Evolutionary conservation across 2,113 vertebrate genomes (phyloP).

Genomic region (Hystrix cristata): DNA sequence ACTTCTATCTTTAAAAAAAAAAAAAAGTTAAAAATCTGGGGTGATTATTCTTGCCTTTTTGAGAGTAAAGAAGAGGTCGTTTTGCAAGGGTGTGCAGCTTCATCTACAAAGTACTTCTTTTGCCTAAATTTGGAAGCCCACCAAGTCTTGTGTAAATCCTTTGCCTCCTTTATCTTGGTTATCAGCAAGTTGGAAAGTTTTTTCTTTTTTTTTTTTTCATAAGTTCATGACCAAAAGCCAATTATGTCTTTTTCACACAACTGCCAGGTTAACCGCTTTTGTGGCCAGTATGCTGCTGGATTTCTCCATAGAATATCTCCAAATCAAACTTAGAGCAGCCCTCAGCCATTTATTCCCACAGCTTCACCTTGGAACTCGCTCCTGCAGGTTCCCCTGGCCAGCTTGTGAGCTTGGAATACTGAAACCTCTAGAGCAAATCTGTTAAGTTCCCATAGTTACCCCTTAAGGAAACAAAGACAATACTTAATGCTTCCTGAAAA

Average conservation of each 20-base stretch:
- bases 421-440: not conserved
- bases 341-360: not conserved
- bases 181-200: not conserved
- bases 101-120: not conserved
- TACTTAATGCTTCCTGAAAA: conserved; percentile 74
- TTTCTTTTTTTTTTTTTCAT: too few relatives aligned
- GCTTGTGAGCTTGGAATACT: conserved; percentile 41
- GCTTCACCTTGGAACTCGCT: rapidly evolving
- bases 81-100: not conserved
- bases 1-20: conserved; percentile 60
- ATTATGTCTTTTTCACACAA: not conserved
- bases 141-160: not conserved
- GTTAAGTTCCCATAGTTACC: not conserved
- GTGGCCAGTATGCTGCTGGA: not conserved
- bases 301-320: not conserved
- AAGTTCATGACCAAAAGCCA: not conserved
- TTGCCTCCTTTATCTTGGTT: not conserved
- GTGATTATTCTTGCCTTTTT: not conserved
- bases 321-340: not conserved
- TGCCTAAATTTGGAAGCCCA: not conserved
- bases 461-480: conserved; percentile 44
- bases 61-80: not conserved
- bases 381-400: not conserved
- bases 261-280: conserved; percentile 10
- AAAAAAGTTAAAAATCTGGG: not conserved